Evolutionary conservation across 2,888 invertebrate genomes (phyloP).

Genomic region (Polietes domitor): DNA sequence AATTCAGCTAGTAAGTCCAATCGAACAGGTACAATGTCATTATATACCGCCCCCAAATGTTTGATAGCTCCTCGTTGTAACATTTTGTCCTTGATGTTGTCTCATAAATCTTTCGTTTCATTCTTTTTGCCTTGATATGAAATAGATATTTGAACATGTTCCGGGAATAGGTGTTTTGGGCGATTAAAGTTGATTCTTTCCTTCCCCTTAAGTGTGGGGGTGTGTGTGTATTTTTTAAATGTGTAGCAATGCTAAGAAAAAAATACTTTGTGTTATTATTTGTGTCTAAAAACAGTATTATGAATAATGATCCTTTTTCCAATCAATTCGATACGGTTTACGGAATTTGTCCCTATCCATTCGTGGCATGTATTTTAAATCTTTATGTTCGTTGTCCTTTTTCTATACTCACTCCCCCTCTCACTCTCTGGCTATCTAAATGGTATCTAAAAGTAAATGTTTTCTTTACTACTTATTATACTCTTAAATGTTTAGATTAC

Average conservation of each 20-base stretch:
- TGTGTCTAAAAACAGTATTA: conserved; percentile 27
- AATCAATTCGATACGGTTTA: not conserved
- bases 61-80: not conserved
- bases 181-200: not conserved
- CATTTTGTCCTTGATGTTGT: conserved; percentile 49
- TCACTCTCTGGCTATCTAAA: not conserved
- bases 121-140: conserved; percentile 3
- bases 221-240: not conserved
- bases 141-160: not conserved
- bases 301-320: conserved; percentile 25
- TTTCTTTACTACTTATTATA: not conserved
- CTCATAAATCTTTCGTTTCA: conserved; percentile 29
- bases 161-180: not conserved
- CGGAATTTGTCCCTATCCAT: not conserved
- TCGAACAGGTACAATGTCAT: too few relatives aligned
- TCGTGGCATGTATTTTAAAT: not conserved
- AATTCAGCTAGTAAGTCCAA: too few relatives aligned
- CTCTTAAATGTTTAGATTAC: not conserved
- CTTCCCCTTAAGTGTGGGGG: not conserved
- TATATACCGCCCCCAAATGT: too few relatives aligned
- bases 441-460: not conserved
- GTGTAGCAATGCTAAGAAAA: not conserved
- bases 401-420: not conserved
- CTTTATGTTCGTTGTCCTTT: not conserved
- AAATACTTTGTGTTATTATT: conserved; percentile 27